Evolutionary conservation across 2,888 invertebrate genomes (phyloP), one percentile per base, ranked within the genome.

Genomic region (Ochropleura plecta): DNA sequence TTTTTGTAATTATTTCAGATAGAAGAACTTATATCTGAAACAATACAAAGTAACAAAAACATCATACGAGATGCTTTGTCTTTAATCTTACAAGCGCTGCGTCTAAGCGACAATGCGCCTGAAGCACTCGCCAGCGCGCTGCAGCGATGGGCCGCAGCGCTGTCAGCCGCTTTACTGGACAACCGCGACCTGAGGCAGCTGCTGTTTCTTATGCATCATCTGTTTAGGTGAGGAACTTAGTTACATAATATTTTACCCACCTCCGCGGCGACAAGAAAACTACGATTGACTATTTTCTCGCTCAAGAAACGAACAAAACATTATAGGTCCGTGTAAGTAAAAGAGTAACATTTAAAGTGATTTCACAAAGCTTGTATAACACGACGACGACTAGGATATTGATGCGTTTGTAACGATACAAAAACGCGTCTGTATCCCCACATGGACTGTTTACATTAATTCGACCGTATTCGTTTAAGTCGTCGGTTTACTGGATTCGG

Each of bases 101-200:
- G 94, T 0, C 73, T 91, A n/a, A 92, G 94, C 68, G 94, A 94
- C 73, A 90, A 86, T n/a, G 91, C 90, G 10, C 90, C 92, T 0
- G 85, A 86, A 1, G 91, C 88, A 49, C 88, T 93, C 10, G 90
- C 93, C 0, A 84, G 87, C 8, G 93, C 95, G 12, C 84, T 96
- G 74, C 91, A 93, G 83, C 94, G 95, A n/a, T 96, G 96, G 96
- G 94, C 95, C 1, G 79, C 86, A 7, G 91, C 90, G 55, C 88
- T 96, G 5, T 86, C 93, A 0, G 85, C 88, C 0, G 93, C 93
- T 3, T 76, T 95, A 63, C 59, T 94, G 0, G 92, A 92, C 70
- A 89, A 87, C 9, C 86, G 92, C 0, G 95, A 96, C 69, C 62
- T 92, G 40, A 86, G 92, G 10, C 94, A 96, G 55, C 81, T 95